Base-by-base conservation (phyloP, 2,888 invertebrate genomes). In the Podotricha telesiphe region DNA sequence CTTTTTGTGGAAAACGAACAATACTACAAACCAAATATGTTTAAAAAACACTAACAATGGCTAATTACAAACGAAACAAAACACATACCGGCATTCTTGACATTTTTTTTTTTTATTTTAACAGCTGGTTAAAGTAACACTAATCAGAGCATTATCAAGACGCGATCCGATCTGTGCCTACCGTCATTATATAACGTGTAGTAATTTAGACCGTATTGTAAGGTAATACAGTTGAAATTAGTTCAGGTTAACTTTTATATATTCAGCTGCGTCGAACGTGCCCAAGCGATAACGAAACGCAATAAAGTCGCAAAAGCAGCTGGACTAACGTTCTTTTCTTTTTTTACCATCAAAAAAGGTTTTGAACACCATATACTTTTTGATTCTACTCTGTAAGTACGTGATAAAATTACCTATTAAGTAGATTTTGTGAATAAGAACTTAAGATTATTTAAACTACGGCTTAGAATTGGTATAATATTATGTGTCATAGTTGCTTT, bases 301-400 rank as follows among this genome's bases (percentile, higher is more conserved):
- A 78, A 79, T 78, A 82, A 80, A 80, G 83, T 77, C 75, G 78
- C 77, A 76, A 71, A 77, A 75, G 80, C 87, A 89, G 89, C 88
- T 88, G 88, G 82, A 77, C 81, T 76, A 85, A 83, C 81, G 81
- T 75, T 76, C 77, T 78, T 79, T 75, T 76, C 77, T 78, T 79
- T 79, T 77, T 79, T 79, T 78, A 65, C 67, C 70, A 71, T 75
- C 70, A 81, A 82, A 85, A 84, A 82, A 80, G 80, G 48, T 48
- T 48, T 68, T 72, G 73, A 73, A 68, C 75, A 73, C n/a, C 45
- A 28, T 59, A 59, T 59, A 59, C 59, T 45, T 59, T 59, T 59
- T 59, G 45, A 22, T 59, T 28, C 22, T 22, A 59, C 45, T 45
- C n/a, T 59, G 28, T 59, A 45, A 59, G 59, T 59, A 59, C 59